phyloP scores from a whole-genome alignment of 2,797 vertebrate species.

The Chrosomus eos region DNA sequence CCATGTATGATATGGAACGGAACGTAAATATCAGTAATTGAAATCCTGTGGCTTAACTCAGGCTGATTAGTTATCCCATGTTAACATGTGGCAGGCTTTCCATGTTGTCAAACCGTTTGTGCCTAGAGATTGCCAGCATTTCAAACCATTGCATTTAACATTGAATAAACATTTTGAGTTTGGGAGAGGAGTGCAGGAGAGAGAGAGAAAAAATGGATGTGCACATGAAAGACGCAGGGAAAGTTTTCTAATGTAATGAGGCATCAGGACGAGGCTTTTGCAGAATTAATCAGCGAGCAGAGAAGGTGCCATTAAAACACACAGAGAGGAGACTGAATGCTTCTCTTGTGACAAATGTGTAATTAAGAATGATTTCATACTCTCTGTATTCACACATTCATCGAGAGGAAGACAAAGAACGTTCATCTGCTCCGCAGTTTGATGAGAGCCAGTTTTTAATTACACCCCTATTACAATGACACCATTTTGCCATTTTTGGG shows the following conservation, averaged over 20 bases:
- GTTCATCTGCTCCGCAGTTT: constrained; percentile 62
- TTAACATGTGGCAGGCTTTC: constrained; percentile 68
- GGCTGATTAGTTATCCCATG: constrained; percentile 72
- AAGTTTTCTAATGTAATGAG: constrained; percentile 80
- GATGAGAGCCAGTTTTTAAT: constrained; percentile 77
- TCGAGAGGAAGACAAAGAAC: constrained; percentile 68
- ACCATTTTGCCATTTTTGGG: constrained; percentile 65
- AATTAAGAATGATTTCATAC: constrained; percentile 75
- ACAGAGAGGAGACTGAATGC: constrained; percentile 73
- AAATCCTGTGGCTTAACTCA: constrained; percentile 65
- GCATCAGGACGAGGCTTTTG: constrained; percentile 71
- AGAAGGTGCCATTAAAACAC: constrained; percentile 68
- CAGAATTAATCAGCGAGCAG: constrained; percentile 76
- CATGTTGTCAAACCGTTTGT: constrained; percentile 73
- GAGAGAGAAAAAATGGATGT: constrained; percentile 64
- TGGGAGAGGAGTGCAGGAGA: constrained; percentile 69
- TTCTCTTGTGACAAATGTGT: constrained; percentile 84
- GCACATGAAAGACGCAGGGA: constrained; percentile 59
- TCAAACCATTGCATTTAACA: constrained; percentile 59
- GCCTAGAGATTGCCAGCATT: constrained; percentile 68
- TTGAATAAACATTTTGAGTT: constrained; percentile 64
- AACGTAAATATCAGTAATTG: constrained; percentile 57
- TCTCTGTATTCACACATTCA: constrained; percentile 68
- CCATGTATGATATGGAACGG: constrained; percentile 36
- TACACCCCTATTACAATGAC: constrained; percentile 72